phyloP scores from a whole-genome alignment of 2,113 vertebrate genomes.

The Cathartes aura region DNA sequence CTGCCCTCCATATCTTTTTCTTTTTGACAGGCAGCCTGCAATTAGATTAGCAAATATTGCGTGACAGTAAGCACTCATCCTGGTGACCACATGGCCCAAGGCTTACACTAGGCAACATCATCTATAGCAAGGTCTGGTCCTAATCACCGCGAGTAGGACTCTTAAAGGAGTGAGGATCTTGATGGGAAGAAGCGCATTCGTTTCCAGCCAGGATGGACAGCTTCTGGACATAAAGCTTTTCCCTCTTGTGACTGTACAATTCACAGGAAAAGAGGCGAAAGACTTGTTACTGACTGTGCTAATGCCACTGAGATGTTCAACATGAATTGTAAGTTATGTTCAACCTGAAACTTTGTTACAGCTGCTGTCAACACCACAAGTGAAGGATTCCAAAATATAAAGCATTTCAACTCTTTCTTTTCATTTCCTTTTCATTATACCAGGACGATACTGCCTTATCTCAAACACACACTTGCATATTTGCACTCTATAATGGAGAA shows the following conservation, averaged over 20 bases:
- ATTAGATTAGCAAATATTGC: neutral
- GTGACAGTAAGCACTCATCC: neutral
- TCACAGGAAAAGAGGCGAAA: neutral
- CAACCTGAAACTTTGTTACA: neutral
- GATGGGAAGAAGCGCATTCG: neutral
- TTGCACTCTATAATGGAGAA: conserved; percentile 56
- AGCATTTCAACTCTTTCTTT: conserved; percentile 41
- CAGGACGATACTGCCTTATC: conserved; percentile 41
- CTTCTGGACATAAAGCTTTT: neutral
- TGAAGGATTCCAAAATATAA: conserved; percentile 15
- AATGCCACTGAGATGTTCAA: neutral
- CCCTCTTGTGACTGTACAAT: neutral
- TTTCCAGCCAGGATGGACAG: neutral
- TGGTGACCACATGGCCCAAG: neutral
- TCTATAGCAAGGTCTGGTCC: neutral
- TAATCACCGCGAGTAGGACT: rapidly evolving
- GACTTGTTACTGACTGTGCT: neutral
- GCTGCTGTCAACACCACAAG: conserved; percentile 14
- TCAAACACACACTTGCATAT: conserved; percentile 61
- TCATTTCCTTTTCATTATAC: conserved; percentile 12
- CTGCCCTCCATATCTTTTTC: neutral
- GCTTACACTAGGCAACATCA: neutral
- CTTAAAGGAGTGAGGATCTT: neutral
- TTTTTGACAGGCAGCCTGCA: neutral
- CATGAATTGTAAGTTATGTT: neutral